Evolutionary conservation across 2,888 invertebrate species (phyloP), one percentile per base, ranked within the genome.

Genomic region (Lasioglossum leucozonium): DNA sequence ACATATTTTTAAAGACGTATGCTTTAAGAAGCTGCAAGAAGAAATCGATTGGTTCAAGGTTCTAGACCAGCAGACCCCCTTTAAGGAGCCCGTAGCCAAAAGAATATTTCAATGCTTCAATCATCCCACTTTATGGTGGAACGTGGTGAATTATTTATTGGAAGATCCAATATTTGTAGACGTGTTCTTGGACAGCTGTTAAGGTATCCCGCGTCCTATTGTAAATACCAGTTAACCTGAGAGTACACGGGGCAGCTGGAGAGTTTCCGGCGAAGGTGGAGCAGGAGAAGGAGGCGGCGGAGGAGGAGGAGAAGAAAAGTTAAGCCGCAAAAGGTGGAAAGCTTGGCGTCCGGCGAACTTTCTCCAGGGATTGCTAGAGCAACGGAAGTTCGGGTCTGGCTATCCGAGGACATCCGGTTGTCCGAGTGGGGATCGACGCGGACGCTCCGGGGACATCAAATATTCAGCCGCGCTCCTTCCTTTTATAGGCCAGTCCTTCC

Each of bases 401-500:
- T 34, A 37, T 72, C 18, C 72, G 71, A 67, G 73, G 71, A 78
- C 77, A 71, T 84, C 73, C 82, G 77, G 72, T 62, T 75, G 84
- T 80, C 87, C 79, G 30, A 71, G 62, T 37, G 62, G 65, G 40
- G 77, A 79, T 72, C 77, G 84, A 84, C 84, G 34, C 37, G 87
- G 82, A 71, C 55, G 85, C 87, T 79, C 82, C 8, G 5, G 82
- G 81, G 87, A 87, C 75, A 87, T 88, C 88, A 83, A 85, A 83
- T 87, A 88, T 88, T 87, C 88, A 88, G 58, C 71, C 40, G 13
- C 62, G 79, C 58, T 78, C 78, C 76, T 85, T 37, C 78, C 77
- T 77, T 87, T 88, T 87, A 83, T 83, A 85, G 81, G 73, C 75
- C 40, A 26, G 74, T 40, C 34, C 74, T n/a, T 75, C 55, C 69